Evolutionary conservation across 1,140 invertebrate species (phyloP).

Genomic region (Chionoecetes opilio): DNA sequence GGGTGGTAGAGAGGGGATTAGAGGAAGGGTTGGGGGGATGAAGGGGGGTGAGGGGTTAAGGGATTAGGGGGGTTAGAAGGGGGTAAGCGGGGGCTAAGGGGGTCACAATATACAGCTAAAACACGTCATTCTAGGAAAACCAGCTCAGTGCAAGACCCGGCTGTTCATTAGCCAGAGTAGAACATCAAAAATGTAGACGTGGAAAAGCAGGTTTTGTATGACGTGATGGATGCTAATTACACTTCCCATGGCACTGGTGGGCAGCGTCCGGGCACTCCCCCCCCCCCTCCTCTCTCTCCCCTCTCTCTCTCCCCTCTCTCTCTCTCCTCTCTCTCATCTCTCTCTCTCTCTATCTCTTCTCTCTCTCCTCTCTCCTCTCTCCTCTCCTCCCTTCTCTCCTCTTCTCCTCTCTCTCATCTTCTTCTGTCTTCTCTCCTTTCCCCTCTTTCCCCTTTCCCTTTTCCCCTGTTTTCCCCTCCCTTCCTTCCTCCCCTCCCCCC

Average conservation of each 20-base stretch:
- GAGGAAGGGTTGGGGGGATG: background rate
- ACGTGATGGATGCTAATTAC: conserved; percentile 15
- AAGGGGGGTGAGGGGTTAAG: background rate
- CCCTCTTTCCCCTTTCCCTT: background rate
- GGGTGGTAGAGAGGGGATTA: background rate
- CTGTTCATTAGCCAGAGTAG: conserved; percentile 18
- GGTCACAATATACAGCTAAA: background rate
- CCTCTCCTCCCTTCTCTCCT: background rate
- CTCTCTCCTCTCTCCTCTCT: background rate
- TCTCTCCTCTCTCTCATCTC: background rate
- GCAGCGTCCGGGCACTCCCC: background rate
- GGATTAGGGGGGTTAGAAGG: too few species aligned
- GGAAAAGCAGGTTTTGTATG: conserved; percentile 28
- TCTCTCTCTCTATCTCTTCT: background rate
- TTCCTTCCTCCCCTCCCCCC: background rate
- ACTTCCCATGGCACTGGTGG: conserved; percentile 11
- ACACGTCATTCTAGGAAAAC: background rate
- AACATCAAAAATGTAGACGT: background rate
- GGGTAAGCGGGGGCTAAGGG: background rate
- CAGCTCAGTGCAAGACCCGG: conserved; percentile 2
- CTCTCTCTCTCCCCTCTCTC: background rate
- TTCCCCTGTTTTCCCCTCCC: background rate
- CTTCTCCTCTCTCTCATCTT: background rate
- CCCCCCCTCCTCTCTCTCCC: background rate
- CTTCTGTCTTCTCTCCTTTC: background rate